A percentile compares a stretch with the other conserved stretches of the same genome.
Conservation (phyloP, 2,113 vertebrate genomes). For the Vidua chalybeata region DNA sequence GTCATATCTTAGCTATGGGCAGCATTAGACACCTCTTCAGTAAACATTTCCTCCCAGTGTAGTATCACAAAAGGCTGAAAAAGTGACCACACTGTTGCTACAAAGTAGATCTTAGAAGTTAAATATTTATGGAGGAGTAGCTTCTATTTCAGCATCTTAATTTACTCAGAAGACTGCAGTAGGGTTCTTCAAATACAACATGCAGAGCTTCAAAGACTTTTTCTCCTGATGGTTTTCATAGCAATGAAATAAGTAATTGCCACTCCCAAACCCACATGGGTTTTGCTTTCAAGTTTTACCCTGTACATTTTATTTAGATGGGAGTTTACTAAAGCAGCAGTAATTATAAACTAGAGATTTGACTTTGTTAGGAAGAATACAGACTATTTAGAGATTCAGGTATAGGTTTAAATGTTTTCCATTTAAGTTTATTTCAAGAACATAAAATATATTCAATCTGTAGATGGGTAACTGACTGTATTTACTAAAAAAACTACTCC, state of each 20-base stretch:
- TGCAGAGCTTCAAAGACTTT: background rate
- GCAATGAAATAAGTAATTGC: background rate
- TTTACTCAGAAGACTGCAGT: background rate
- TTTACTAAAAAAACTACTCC: background rate
- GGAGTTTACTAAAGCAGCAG: background rate
- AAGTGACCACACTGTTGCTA: background rate
- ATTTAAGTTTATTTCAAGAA: background rate
- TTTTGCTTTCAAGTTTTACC: background rate
- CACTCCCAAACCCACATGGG: background rate
- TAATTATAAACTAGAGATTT: background rate
- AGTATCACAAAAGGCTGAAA: background rate
- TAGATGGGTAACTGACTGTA: background rate
- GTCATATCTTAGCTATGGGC: accelerated
- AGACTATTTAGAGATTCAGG: background rate
- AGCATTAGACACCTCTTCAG: background rate
- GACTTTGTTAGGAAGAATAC: background rate
- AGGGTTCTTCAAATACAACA: background rate
- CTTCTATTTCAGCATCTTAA: background rate
- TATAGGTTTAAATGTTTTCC: background rate
- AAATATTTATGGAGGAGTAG: background rate
- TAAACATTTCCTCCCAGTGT: background rate
- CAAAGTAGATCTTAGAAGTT: background rate
- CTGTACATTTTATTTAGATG: background rate
- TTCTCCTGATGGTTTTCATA: background rate
- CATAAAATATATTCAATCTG: background rate